Evolutionary conservation across 2,797 vertebrate genomes (phyloP), one percentile per base, ranked within the genome.

Genomic region (Onychomys arenicola): DNA sequence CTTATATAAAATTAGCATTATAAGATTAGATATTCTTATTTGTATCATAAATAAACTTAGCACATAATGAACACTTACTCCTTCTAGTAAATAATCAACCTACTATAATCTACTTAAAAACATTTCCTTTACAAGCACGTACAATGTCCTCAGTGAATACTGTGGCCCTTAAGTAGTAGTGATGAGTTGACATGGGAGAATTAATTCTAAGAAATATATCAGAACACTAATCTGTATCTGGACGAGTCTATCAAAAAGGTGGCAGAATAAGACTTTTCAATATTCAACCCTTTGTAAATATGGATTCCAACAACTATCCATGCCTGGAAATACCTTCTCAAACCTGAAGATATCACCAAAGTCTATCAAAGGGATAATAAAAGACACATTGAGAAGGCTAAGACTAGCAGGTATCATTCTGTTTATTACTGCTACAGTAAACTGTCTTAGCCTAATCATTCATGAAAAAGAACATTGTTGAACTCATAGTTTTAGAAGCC

Each of bases 1-100:
- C 61, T 11, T 19, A 77, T n/a, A 55, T n/a, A 96, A 88, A 89
- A 84, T 89, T 88, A 84, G 10, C 57, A 90, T 67, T 90, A 65
- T 59, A 49, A 67, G 3, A 40, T 52, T 43, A 67, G 90, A 96
- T 78, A 49, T 27, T 83, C 5, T 75, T 32, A 71, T 43, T 81
- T 40, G 1, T 9, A 83, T 96, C 55, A 87, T 93, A 93, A 93
- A 80, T 69, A 80, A 21, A 46, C 17, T 82, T 67, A 71, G n/a
- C 82, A 78, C 2, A 12, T 2, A 86, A 81, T 83, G 29, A 63
- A 25, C 5, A 75, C 52, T 40, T 49, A 83, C 14, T 21, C 7
- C 4, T 94, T 83, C 49, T 52, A 63, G 57, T 57, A 78, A 91
- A 90, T 76, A 86, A 21, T 76, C 13, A 89, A 46, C 59, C 84